phyloP scores from a whole-genome alignment of 2,888 invertebrate genomes.

The Scaptomyza parva region DNA sequence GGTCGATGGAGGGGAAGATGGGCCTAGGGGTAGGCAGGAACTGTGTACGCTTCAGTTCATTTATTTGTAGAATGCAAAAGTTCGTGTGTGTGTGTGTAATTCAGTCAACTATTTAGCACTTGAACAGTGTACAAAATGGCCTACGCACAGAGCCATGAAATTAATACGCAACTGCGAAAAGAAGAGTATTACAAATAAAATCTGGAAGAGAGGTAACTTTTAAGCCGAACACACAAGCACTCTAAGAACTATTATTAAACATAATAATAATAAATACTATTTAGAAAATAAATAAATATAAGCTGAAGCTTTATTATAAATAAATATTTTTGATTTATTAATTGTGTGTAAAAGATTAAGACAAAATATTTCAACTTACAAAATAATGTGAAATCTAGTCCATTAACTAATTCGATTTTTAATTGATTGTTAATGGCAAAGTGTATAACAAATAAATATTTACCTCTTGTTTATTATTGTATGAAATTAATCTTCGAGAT shows the following conservation, averaged over 20 bases:
- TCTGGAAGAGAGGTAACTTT: background rate
- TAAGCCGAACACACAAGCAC: background rate
- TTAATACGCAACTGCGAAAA: conserved; percentile 69
- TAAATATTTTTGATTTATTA: no score
- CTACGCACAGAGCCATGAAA: conserved; percentile 81
- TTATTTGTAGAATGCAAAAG: conserved; percentile 62
- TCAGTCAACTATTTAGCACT: conserved; percentile 80
- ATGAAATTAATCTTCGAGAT: no score
- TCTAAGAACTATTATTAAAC: background rate
- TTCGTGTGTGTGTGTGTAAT: conserved; percentile 45
- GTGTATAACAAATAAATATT: no score
- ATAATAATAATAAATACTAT: no score
- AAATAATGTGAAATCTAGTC: no score
- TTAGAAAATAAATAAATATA: no score
- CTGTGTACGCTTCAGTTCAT: conserved; percentile 74
- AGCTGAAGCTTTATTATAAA: no score
- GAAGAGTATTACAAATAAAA: conserved; percentile 15
- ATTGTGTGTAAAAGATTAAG: no score
- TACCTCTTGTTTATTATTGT: no score
- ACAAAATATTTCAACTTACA: no score
- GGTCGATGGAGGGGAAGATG: background rate
- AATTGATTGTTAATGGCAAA: no score
- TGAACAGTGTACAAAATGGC: conserved; percentile 64
- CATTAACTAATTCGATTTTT: no score
- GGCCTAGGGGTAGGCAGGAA: conserved; percentile 23